Conservation (phyloP, 2,797 vertebrate genomes). For the Ibycter americanus region DNA sequence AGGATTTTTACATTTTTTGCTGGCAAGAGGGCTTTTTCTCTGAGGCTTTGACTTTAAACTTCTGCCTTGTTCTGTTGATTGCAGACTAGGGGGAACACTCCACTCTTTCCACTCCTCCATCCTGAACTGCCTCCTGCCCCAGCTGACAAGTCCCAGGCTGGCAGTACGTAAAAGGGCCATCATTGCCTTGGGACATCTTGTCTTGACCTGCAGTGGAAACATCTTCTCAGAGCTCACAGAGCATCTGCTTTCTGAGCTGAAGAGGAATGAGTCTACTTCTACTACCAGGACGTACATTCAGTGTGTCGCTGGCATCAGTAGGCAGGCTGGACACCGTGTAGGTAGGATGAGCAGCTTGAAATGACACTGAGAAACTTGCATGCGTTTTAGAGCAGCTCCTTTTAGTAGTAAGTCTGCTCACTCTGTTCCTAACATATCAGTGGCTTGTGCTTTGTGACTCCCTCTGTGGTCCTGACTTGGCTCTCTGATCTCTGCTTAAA, state of each 20-base stretch:
- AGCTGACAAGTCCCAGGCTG: slow-evolving; percentile 90
- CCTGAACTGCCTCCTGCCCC: slow-evolving; percentile 88
- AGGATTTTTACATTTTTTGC: not conserved
- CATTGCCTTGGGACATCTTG: slow-evolving; percentile 89
- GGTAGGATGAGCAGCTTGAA: slow-evolving; percentile 75
- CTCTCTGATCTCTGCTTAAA: not conserved
- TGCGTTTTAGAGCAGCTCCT: not conserved
- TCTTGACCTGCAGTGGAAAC: slow-evolving; percentile 85
- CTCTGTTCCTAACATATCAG: not conserved
- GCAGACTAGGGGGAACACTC: slow-evolving; percentile 87
- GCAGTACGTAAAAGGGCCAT: slow-evolving; percentile 93
- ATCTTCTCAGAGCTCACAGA: slow-evolving; percentile 90
- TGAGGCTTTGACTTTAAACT: not conserved
- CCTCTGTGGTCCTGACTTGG: not conserved
- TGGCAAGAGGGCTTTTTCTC: not conserved
- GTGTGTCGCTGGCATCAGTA: slow-evolving; percentile 89
- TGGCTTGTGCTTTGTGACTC: not conserved
- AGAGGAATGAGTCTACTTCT: slow-evolving; percentile 78
- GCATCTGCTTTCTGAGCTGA: slow-evolving; percentile 82
- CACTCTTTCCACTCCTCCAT: slow-evolving; percentile 89
- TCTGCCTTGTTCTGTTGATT: not conserved
- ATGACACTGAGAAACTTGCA: rapidly evolving
- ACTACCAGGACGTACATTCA: slow-evolving; percentile 91
- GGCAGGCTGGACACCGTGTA: slow-evolving; percentile 91
- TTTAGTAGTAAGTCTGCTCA: not conserved